Conservation (phyloP, 2,797 vertebrate species). For the Xiphophorus birchmanni region DNA sequence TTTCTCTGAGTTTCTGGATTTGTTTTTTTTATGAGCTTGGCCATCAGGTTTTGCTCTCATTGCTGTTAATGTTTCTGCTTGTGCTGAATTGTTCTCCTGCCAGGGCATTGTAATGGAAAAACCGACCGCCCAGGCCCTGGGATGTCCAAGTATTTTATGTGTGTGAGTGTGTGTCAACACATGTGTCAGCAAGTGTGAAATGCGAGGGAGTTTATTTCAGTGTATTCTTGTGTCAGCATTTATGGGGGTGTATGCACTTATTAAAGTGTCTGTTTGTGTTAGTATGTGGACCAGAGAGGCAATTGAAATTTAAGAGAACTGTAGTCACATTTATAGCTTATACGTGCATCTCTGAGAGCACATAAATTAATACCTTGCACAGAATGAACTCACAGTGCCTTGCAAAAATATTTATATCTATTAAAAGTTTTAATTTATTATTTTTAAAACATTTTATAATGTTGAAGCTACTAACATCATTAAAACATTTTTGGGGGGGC, state of each 20-base stretch:
- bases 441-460: background rate
- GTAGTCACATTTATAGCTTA: background rate
- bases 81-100: conserved; percentile 44
- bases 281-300: background rate
- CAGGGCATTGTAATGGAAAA: conserved; percentile 67
- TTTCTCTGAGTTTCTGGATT: conserved; percentile 27
- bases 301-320: background rate
- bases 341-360: background rate
- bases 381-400: background rate
- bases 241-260: conserved; percentile 30
- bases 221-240: conserved; percentile 45
- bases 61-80: conserved; percentile 47
- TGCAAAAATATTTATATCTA: background rate
- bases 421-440: background rate
- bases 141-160: conserved; percentile 40
- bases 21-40: conserved; percentile 43
- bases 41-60: conserved; percentile 46
- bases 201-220: conserved; percentile 40
- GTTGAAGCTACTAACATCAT: background rate
- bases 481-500: background rate
- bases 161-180: conserved; percentile 16
- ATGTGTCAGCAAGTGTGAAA: conserved; percentile 37
- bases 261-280: conserved; percentile 5
- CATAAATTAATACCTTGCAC: background rate
- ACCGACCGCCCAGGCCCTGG: conserved; percentile 52